Evolutionary conservation across 1,140 invertebrate genomes (phyloP), one percentile per base, ranked within the genome.

Genomic region (Eriocheir sinensis): DNA sequence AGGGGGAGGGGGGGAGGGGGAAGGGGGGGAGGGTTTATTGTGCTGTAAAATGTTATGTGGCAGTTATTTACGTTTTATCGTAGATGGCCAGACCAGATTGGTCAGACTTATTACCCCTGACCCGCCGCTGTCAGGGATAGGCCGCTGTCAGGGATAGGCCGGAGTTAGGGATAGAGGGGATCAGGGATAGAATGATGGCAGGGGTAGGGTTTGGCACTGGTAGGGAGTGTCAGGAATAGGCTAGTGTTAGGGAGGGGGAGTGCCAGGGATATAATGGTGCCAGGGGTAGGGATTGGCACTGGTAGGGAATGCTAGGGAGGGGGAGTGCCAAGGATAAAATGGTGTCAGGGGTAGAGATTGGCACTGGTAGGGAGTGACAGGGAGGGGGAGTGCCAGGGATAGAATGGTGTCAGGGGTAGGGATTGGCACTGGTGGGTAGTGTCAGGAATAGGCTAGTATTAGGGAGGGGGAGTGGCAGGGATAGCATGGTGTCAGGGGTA

Each of bases 21-120:
- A n/a, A 21, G 41, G 86, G 89, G n/a, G 41, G 6, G 36, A 79
- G 79, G 44, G n/a, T 72, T 91, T 92, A 92, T 92, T 92, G 72
- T 92, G 90, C 79, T 81, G 90, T 92, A 92, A 92, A 92, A 92
- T 92, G 90, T 92, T 92, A 92, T 81, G 90, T 92, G 90, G 32
- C 44, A 81, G 72, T 92, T 92, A 92, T 92, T 92, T 81, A 81
- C 72, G 90, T 92, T 92, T 92, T 92, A 92, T 92, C 90, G 90
- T 41, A 81, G 90, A 92, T 92, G 72, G 90, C 48, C 90, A 83
- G 72, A 80, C 90, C 90, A 92, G 90, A 92, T 92, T 92, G 90
- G 90, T 92, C 60, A 81, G 90, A 92, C 90, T 92, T 92, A 92
- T 79, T 92, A 40, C 72, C 40, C 34, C 38, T 92, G 90, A 53